Conservation (phyloP, 2,113 vertebrate genomes). For the Glaucomys volans region DNA sequence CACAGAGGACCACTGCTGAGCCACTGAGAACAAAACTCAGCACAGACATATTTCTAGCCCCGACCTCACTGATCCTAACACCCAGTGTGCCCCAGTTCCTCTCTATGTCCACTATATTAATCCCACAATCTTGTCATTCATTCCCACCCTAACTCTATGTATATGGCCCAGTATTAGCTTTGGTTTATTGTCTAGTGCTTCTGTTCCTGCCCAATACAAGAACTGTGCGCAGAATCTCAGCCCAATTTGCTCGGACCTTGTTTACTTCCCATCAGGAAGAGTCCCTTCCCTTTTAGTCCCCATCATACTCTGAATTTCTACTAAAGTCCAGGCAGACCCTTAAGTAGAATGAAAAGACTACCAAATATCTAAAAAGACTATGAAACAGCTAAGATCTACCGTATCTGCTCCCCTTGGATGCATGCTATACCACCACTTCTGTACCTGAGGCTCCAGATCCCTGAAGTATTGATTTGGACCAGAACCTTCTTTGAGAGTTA, state of each 20-base stretch:
- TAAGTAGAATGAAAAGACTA: not conserved
- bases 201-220: not conserved
- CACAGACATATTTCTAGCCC: not conserved
- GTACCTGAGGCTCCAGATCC: not conserved
- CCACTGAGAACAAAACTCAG: not conserved
- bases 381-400: not conserved
- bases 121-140: not conserved
- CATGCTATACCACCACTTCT: not conserved
- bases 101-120: not conserved
- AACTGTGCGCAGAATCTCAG: not conserved
- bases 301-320: not conserved
- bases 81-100: too few relatives aligned
- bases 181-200: not conserved
- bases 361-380: not conserved
- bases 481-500: not conserved
- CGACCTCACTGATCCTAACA: not conserved
- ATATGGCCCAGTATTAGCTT: not conserved
- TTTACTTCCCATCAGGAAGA: not conserved
- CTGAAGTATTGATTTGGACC: not conserved
- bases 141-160: not conserved
- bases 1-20: not conserved
- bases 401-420: not conserved
- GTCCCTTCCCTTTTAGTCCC: not conserved
- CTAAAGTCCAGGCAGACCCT: not conserved
- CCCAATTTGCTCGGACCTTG: not conserved